Conservation (phyloP, 2,888 invertebrate species). For the Rhagophthalmus giganteus region DNA sequence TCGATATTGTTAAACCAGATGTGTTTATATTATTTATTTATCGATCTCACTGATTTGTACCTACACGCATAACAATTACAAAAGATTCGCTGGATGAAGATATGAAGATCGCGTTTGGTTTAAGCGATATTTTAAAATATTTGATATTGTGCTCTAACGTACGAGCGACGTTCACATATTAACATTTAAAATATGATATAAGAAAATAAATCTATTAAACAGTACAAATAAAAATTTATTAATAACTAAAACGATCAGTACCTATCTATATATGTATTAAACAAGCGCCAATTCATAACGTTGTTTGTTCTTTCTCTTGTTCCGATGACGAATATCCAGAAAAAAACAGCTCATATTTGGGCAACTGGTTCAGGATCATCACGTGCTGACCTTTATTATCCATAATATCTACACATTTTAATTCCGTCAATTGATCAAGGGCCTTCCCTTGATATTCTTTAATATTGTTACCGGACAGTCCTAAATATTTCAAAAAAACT, state of each 20-base stretch:
- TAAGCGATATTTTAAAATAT: neutral
- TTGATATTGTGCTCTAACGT: neutral
- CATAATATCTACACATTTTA: conserved; percentile 7
- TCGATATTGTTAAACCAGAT: too few species aligned
- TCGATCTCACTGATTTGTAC: too few species aligned
- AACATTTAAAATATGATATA: too few species aligned
- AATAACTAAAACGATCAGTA: neutral
- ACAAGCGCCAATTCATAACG: too few species aligned
- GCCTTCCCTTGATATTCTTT: neutral
- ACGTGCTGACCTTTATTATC: neutral
- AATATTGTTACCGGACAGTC: conserved; percentile 4
- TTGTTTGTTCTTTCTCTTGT: neutral
- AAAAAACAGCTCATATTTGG: conserved; percentile 3
- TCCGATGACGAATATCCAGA: neutral
- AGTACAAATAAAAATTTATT: neutral
- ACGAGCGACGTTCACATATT: neutral
- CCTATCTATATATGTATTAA: neutral
- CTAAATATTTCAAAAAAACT: conserved; percentile 2
- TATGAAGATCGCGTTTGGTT: too few species aligned
- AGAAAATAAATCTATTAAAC: neutral
- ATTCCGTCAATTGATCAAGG: conserved; percentile 1
- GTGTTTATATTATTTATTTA: too few species aligned
- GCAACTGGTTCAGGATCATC: conserved; percentile 1
- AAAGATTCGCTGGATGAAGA: too few species aligned
- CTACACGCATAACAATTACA: too few species aligned